Conservation (phyloP, 2,888 invertebrate genomes). For the Busseola fusca region DNA sequence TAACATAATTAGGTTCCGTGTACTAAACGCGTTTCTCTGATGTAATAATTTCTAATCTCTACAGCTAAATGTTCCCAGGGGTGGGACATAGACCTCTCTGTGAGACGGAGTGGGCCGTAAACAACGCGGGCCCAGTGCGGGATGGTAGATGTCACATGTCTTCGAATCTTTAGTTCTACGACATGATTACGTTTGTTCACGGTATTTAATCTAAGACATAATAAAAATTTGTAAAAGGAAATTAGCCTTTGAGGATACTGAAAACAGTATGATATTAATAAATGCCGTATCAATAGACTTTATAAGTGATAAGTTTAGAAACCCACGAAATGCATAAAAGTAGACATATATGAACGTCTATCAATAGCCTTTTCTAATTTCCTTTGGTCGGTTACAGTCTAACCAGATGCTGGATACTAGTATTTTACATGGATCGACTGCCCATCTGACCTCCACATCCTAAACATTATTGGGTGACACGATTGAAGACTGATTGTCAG, state of each 20-base stretch:
- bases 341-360: background rate
- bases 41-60: background rate
- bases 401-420: background rate
- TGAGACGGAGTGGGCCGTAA: too few relatives aligned
- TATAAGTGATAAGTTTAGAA: background rate
- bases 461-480: too few relatives aligned
- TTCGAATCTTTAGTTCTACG: background rate
- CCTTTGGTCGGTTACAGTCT: background rate
- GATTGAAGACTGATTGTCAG: background rate
- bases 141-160: too few relatives aligned
- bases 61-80: too few relatives aligned
- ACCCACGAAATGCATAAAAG: background rate
- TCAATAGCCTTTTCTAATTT: background rate
- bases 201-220: background rate
- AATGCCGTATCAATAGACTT: slow-evolving; percentile 4
- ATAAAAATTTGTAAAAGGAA: background rate
- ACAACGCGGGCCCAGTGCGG: too few relatives aligned
- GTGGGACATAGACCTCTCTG: too few relatives aligned
- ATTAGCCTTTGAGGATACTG: background rate
- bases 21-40: slow-evolving; percentile 2
- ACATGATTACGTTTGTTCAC: too few relatives aligned
- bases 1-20: background rate
- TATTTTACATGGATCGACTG: too few relatives aligned
- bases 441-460: background rate
- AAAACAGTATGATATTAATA: background rate